These are phyloP conservation scores for Drosophila paucipuncta DNA, from an alignment of 2,888 invertebrate genomes.

Conservation along the genomic window DNA sequence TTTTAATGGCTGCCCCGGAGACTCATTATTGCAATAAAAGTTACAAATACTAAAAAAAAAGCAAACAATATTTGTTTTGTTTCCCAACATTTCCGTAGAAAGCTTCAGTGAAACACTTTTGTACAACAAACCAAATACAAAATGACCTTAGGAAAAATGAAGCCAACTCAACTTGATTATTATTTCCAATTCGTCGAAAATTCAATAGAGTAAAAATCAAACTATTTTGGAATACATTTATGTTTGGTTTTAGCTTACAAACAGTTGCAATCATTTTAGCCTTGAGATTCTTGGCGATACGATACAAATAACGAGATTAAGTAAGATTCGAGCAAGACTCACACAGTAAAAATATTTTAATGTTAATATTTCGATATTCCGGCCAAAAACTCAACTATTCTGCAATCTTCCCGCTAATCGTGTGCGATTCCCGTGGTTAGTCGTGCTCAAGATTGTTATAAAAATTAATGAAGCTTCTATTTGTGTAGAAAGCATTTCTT, in stretches of 20 bases:
- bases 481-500: not conserved
- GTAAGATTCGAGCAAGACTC: conserved; percentile 18
- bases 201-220: not conserved
- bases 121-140: not conserved
- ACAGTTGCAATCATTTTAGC: conserved; percentile 30
- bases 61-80: not conserved
- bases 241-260: not conserved
- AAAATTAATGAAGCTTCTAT: not conserved
- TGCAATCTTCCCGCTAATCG: not conserved
- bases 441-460: not conserved
- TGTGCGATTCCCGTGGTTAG: not conserved
- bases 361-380: conserved; percentile 1
- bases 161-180: not conserved
- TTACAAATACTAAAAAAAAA: not conserved
- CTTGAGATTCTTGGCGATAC: conserved; percentile 11
- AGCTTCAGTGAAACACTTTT: not conserved
- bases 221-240: not conserved
- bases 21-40: conserved; percentile 1
- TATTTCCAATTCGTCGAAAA: not conserved
- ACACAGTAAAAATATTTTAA: not conserved
- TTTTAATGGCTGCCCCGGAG: conserved; percentile 1
- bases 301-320: conserved; percentile 13
- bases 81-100: not conserved
- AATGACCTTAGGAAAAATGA: not conserved
- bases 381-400: not conserved